phyloP scores from a whole-genome alignment of 37 sponge, comb jelly and placozoan species.

The Chondrosia reniformis region DNA sequence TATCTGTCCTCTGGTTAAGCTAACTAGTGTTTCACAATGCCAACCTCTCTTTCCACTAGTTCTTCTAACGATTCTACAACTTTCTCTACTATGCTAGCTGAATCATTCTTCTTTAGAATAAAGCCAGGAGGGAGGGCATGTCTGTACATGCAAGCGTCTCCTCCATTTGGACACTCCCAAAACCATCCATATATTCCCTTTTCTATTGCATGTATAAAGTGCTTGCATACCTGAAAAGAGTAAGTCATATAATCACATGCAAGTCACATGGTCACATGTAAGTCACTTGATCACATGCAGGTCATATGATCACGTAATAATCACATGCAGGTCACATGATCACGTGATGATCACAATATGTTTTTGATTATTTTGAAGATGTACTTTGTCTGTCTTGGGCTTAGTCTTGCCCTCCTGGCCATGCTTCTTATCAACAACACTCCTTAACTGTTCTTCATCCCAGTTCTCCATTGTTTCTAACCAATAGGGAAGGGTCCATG shows the following conservation, averaged over 20 bases:
- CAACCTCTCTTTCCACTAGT: slow-evolving; percentile 88
- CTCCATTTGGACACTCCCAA: slow-evolving; percentile 96
- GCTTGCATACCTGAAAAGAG: slow-evolving; percentile 82
- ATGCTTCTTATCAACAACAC: slow-evolving; percentile 92
- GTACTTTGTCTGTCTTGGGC: slow-evolving; percentile 78
- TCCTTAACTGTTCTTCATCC: slow-evolving; percentile 93
- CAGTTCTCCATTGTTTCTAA: slow-evolving; percentile 95
- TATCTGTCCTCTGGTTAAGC: no score
- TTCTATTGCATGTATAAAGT: slow-evolving; percentile 96
- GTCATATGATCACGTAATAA: no score
- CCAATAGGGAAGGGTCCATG: no score
- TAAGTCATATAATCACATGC: no score
- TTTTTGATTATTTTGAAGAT: no score
- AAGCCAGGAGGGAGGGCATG: slow-evolving; percentile 98
- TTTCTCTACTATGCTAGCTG: slow-evolving; percentile 60
- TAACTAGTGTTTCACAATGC: slow-evolving; percentile 9
- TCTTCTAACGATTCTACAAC: slow-evolving; percentile 84
- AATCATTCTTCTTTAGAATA: slow-evolving; percentile 79
- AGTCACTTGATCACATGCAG: no score
- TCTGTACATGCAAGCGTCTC: slow-evolving; percentile 91
- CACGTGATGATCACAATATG: no score
- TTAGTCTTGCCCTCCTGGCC: slow-evolving; percentile 56
- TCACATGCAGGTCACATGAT: no score
- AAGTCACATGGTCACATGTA: no score
- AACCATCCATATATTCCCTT: slow-evolving; percentile 98